Conservation (phyloP, 2,888 invertebrate species). For the Yponomeuta malinellus region DNA sequence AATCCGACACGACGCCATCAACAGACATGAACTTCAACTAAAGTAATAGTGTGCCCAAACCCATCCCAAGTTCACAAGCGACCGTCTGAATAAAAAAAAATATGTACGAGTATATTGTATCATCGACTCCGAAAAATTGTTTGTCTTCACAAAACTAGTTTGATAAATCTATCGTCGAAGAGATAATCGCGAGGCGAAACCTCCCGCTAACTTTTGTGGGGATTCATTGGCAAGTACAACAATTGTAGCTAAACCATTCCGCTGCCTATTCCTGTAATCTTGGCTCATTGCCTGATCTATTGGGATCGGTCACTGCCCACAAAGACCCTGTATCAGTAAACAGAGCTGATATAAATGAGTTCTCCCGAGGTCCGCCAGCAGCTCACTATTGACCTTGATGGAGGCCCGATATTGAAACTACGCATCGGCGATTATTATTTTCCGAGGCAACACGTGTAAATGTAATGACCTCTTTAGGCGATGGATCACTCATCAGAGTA, state of each 20-base stretch:
- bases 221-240: constrained; percentile 7
- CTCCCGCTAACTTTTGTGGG: not conserved
- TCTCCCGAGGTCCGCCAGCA: constrained; percentile 22
- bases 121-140: not conserved
- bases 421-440: constrained; percentile 23
- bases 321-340: not conserved
- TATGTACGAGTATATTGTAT: not conserved
- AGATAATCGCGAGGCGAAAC: not conserved
- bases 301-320: constrained; percentile 2
- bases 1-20: not conserved
- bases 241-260: not conserved
- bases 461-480: constrained; percentile 30
- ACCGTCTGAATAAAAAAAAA: not conserved
- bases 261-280: not conserved
- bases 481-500: constrained; percentile 14
- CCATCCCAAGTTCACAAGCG: not conserved
- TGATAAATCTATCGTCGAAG: not conserved
- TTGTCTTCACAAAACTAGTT: not conserved
- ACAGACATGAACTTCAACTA: not conserved
- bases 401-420: constrained; percentile 25
- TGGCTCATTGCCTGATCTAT: constrained; percentile 15
- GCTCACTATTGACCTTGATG: constrained; percentile 25
- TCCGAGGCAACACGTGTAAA: constrained; percentile 27
- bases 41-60: not conserved
- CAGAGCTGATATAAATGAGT: constrained; percentile 4